Percentiles rank a stretch among this genome's conserved stretches.
Evolutionary conservation across 2,888 invertebrate species (phyloP).

Genomic region (Heliconius hortense): DNA sequence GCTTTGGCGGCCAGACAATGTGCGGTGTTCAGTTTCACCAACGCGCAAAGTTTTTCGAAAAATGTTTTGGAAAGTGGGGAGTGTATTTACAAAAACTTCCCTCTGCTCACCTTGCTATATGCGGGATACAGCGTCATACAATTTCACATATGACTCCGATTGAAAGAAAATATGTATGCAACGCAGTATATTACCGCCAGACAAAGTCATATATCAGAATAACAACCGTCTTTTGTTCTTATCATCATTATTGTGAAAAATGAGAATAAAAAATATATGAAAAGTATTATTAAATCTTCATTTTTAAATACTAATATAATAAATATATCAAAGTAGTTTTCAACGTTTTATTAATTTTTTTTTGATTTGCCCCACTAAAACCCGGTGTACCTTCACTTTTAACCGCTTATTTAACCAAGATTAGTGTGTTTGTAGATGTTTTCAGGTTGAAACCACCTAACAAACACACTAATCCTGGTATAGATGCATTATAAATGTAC

Average conservation of each 20-base stretch:
- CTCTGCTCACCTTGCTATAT: no score
- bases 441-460: no score
- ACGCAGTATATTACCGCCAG: neutral
- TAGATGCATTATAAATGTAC: constrained; percentile 4
- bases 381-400: neutral
- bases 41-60: no score
- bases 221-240: neutral
- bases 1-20: no score
- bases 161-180: neutral
- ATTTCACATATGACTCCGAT: neutral
- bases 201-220: neutral
- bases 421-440: constrained; percentile 17
- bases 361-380: neutral
- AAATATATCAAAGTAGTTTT: neutral
- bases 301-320: neutral
- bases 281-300: neutral
- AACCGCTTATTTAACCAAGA: constrained; percentile 13
- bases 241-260: neutral
- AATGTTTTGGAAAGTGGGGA: no score
- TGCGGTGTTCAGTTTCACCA: no score
- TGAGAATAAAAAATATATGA: neutral
- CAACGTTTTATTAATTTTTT: neutral
- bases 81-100: no score
- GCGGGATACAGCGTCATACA: neutral
- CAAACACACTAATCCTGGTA: no score